Percentiles rank a stretch among this genome's conserved stretches.
Conservation (phyloP, 2,797 vertebrate species). For the Clarias pachynema region DNA sequence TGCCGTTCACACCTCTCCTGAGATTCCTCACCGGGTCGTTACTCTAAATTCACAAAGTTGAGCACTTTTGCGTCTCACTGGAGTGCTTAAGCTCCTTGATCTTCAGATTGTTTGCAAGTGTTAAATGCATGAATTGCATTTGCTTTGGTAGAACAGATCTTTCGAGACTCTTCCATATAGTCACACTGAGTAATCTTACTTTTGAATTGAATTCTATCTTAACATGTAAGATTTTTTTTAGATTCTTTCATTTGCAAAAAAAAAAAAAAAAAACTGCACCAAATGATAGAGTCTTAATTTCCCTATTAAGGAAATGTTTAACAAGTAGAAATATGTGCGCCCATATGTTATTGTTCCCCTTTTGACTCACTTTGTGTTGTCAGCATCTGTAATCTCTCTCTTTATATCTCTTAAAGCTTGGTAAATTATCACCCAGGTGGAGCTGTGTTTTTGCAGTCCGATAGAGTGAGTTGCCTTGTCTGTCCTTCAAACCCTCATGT, state of each 20-base stretch:
- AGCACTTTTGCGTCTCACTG: neutral
- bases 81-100: constrained; percentile 17
- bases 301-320: neutral
- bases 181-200: neutral
- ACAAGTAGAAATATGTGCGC: neutral
- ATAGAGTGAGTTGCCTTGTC: constrained; percentile 67
- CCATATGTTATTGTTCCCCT: constrained; percentile 18
- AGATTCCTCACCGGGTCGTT: neutral
- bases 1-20: constrained; percentile 9
- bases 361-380: neutral
- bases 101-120: neutral
- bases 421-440: constrained; percentile 65
- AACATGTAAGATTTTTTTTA: neutral
- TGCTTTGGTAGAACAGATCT: constrained; percentile 1
- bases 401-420: constrained; percentile 54
- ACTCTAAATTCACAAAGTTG: neutral
- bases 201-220: neutral
- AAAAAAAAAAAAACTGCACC: neutral
- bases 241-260: neutral
- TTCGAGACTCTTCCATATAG: neutral
- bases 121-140: neutral
- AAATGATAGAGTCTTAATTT: neutral
- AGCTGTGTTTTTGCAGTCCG: constrained; percentile 53
- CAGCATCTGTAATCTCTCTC: constrained; percentile 11
- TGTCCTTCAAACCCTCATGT: constrained; percentile 82